Evolutionary conservation across 2,113 vertebrate genomes (phyloP), one percentile per base, ranked within the genome.

Genomic region (Gambusia affinis): DNA sequence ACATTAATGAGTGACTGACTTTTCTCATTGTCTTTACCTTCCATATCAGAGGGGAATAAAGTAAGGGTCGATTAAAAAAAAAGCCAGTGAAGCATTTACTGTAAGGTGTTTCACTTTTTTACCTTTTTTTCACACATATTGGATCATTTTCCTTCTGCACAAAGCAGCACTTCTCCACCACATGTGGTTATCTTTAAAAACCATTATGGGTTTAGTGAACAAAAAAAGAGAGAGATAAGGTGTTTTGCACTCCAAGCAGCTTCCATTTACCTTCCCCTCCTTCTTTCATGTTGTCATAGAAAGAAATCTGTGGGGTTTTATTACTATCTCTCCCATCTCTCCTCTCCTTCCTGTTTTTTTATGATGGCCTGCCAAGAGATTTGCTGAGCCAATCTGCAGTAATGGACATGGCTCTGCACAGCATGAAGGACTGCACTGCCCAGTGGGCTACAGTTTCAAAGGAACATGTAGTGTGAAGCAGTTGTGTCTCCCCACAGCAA

Each of bases 371-470:
- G 78, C 77, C 63, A 37, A 82, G 71, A 86, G 82, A 82, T 87
- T 82, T 84, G 65, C 75, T 12, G 54, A 78, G 83, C 75, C 82
- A 77, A 72, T 87, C 79, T 79, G 60, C 60, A 15, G 82, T 85
- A 83, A 91, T 82, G 74, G 81, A 84, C 87, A 71, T 28, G 22
- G 75, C 81, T 83, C 73, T 73, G 60, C 73, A 67, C 87, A 76
- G 75, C 75, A 54, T 88, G 83, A 86, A 81, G 70, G 68, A 79
- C 85, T 76, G 64, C 31, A 35, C 76, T 80, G 77, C 85, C 76
- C 83, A 77, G 83, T 70, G 70, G 87, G 84, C 78, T 67, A 1
- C 74, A 8, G 35, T 85, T 89, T 91, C 79, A 83, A 80, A 88
- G 86, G 64, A 81, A 35, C 51, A 81, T 81, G 68, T 65, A 67